Evolutionary conservation across 2,888 invertebrate species (phyloP), one percentile per base, ranked within the genome.

Genomic region (Xestia c-nigrum): DNA sequence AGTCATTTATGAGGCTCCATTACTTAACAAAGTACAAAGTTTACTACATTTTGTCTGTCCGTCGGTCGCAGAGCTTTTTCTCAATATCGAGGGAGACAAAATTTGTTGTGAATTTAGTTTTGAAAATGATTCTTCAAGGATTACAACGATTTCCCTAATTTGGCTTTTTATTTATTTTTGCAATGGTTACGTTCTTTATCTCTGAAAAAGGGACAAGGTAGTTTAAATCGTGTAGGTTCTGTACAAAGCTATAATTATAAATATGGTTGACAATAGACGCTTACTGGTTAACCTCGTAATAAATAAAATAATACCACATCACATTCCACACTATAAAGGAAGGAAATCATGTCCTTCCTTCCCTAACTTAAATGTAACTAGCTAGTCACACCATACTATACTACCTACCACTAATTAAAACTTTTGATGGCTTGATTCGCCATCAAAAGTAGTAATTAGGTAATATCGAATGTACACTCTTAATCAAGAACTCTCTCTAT

Each of bases 281-380:
- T 16, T 68, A 47, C 43, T 16, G 16, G 16, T 43, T 4, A n/a
- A 50, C 9, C 19, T 31, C 12, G 47, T 40, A 43, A 50, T 38
- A 43, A 19, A 64, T 40, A 63, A 64, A 19, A 64, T 40, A 63
- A 64, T 16, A 4, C 31, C n/a, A 52, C 61, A 72, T 63, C n/a
- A 52, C 61, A 72, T 63, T 47, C 38, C 64, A 65, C 19, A n/a
- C 38, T 19, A 21, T 57, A 38, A 19, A 59, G 76, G 68, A 80
- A 82, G 82, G 80, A 76, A 75, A 75, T 57, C 38, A 46, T 0
- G 16, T 69, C 59, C 59, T 82, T 82, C 76, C 76, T 76, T 80
- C 55, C 67, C 46, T 74, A 47, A 46, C n/a, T 50, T 40, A 24
- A n/a, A 24, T 61, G 57, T 64, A 31, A 24, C 43, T 38, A 46